These are phyloP conservation scores for Drosophila oshimai DNA, from an alignment of 1,140 invertebrate species.

Conservation along the genomic window DNA sequence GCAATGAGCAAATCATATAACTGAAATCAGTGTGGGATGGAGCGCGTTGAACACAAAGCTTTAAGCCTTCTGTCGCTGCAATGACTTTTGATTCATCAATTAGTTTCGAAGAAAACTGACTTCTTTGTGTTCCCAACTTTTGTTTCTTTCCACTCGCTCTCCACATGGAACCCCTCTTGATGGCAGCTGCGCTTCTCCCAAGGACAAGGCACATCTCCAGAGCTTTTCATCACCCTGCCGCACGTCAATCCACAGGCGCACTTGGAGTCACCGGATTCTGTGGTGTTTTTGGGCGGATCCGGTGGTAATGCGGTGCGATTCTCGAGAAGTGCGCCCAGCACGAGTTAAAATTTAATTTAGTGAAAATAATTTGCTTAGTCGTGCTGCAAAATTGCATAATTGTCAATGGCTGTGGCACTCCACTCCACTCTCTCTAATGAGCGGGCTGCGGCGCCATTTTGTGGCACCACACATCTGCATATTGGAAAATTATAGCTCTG, in stretches of 20 bases:
- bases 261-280: constrained; percentile 34
- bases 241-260: constrained; percentile 64
- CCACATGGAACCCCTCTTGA: constrained; percentile 20
- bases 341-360: constrained; percentile 82
- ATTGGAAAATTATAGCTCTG: constrained; percentile 75
- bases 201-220: constrained; percentile 6
- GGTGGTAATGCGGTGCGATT: constrained; percentile 35
- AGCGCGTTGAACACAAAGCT: constrained; percentile 3
- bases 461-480: constrained; percentile 73
- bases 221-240: constrained; percentile 50
- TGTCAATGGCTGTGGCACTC: constrained; percentile 52
- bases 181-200: constrained; percentile 44
- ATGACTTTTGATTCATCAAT: constrained; percentile 27
- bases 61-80: background rate
- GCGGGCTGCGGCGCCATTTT: constrained; percentile 66
- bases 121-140: constrained; percentile 25
- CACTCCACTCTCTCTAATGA: constrained; percentile 54
- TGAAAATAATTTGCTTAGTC: constrained; percentile 81
- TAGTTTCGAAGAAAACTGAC: constrained; percentile 5
- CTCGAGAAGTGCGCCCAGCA: constrained; percentile 76
- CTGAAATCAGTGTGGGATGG: background rate
- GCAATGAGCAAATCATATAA: constrained; percentile 2
- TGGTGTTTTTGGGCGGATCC: constrained; percentile 47
- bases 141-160: constrained; percentile 26
- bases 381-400: constrained; percentile 76